Percentiles rank a stretch among this genome's conserved stretches.
These are phyloP conservation scores for Conchocele bisecta DNA, from an alignment of 2,888 invertebrate species.

Conservation along the genomic window DNA sequence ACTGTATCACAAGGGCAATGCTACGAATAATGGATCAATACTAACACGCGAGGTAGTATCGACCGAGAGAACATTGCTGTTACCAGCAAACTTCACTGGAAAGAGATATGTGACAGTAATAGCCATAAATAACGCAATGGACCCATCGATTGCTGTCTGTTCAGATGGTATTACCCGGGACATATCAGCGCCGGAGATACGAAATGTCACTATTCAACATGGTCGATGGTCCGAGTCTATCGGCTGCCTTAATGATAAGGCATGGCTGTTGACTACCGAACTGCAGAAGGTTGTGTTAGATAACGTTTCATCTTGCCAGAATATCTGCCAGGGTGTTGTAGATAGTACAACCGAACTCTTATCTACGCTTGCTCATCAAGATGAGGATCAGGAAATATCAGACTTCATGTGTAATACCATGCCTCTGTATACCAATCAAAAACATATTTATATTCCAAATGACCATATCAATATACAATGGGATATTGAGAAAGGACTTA, in stretches of 20 bases:
- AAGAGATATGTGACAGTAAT: slow-evolving; percentile 46
- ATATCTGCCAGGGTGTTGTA: slow-evolving; percentile 10
- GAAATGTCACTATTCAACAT: slow-evolving; percentile 48
- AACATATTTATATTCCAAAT: slow-evolving; percentile 49
- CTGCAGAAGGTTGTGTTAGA: slow-evolving; percentile 31
- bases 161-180: slow-evolving; percentile 69
- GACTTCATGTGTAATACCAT: slow-evolving; percentile 29
- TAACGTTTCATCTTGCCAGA: slow-evolving; percentile 7
- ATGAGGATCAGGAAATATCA: slow-evolving; percentile 18
- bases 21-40: background rate
- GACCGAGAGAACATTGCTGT: slow-evolving; percentile 8
- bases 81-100: slow-evolving; percentile 36
- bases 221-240: slow-evolving; percentile 44
- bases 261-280: slow-evolving; percentile 48
- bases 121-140: slow-evolving; percentile 69
- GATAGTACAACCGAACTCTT: too few species aligned
- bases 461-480: slow-evolving; percentile 56
- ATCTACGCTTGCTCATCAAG: too few species aligned
- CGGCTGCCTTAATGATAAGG: slow-evolving; percentile 37
- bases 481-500: slow-evolving; percentile 46
- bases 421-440: slow-evolving; percentile 1
- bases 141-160: slow-evolving; percentile 64
- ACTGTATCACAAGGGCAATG: background rate
- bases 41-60: slow-evolving; percentile 2
- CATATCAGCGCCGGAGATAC: slow-evolving; percentile 48